Conservation (phyloP, 2,888 invertebrate genomes). For the Parascotia fuliginaria region DNA sequence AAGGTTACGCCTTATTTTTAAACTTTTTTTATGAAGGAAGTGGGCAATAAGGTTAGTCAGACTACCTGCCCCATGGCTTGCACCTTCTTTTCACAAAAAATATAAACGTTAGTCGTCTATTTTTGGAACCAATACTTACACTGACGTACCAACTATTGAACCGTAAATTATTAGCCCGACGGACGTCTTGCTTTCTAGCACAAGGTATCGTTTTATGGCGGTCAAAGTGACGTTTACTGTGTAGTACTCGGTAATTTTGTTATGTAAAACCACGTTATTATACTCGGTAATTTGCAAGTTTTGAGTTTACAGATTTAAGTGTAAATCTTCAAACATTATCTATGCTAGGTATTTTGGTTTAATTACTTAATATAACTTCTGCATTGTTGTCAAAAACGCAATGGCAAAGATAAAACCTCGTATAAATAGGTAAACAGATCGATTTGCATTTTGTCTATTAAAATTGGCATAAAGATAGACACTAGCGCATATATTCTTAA, state of each 20-base stretch:
- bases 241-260: slow-evolving; percentile 21
- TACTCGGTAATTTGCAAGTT: too few relatives aligned
- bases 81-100: slow-evolving; percentile 79
- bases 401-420: too few relatives aligned
- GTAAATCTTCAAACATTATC: too few relatives aligned
- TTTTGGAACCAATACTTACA: slow-evolving; percentile 63
- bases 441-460: too few relatives aligned
- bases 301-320: too few relatives aligned
- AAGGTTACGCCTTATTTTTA: slow-evolving; percentile 60
- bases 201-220: slow-evolving; percentile 39
- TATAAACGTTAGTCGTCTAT: slow-evolving; percentile 69
- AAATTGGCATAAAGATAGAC: too few relatives aligned
- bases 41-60: slow-evolving; percentile 68
- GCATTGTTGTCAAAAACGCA: too few relatives aligned
- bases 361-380: too few relatives aligned
- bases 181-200: slow-evolving; percentile 52
- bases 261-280: too few relatives aligned
- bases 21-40: slow-evolving; percentile 73
- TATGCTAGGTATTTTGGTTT: too few relatives aligned
- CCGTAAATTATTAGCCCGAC: slow-evolving; percentile 62
- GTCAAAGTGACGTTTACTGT: slow-evolving; percentile 40
- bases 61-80: slow-evolving; percentile 66
- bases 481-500: too few relatives aligned
- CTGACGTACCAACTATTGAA: slow-evolving; percentile 55
- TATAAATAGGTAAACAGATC: too few relatives aligned